Conservation (phyloP, 1,140 invertebrate species). For the Drosophila kohkoa region DNA sequence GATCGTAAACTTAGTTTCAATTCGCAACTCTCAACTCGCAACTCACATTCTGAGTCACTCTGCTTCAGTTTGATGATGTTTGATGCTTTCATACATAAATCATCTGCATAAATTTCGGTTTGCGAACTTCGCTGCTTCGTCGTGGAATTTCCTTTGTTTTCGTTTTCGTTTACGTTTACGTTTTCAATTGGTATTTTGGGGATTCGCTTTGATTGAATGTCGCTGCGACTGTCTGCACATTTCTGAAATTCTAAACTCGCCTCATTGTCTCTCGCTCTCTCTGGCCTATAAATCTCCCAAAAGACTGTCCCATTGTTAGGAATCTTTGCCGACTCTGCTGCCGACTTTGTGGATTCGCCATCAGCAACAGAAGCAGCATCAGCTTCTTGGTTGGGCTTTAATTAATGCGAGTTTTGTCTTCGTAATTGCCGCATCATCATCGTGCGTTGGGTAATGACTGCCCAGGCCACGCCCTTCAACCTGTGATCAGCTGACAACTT, state of each 20-base stretch:
- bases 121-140: slow-evolving; percentile 15
- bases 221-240: slow-evolving; percentile 52
- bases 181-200: slow-evolving; percentile 34
- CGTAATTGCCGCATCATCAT: slow-evolving; percentile 68
- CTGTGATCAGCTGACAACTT: slow-evolving; percentile 76
- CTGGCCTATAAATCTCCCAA: slow-evolving; percentile 60
- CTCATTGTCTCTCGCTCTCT: slow-evolving; percentile 39
- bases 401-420: slow-evolving; percentile 52
- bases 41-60: slow-evolving; percentile 2
- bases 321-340: background rate
- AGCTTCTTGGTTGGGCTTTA: slow-evolving; percentile 34
- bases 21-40: background rate
- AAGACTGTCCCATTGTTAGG: slow-evolving; percentile 54
- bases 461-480: slow-evolving; percentile 35
- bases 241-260: slow-evolving; percentile 60
- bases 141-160: slow-evolving; percentile 76
- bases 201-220: slow-evolving; percentile 76
- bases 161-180: slow-evolving; percentile 36
- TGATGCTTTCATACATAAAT: slow-evolving; percentile 65
- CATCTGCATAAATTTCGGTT: slow-evolving; percentile 78
- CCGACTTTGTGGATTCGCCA: background rate
- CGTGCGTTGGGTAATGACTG: slow-evolving; percentile 40
- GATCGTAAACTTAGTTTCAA: slow-evolving; percentile 18
- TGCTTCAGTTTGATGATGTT: background rate
- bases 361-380: no score